Conservation (phyloP, 2,113 vertebrate species). For the Cercopithecus mona region DNA sequence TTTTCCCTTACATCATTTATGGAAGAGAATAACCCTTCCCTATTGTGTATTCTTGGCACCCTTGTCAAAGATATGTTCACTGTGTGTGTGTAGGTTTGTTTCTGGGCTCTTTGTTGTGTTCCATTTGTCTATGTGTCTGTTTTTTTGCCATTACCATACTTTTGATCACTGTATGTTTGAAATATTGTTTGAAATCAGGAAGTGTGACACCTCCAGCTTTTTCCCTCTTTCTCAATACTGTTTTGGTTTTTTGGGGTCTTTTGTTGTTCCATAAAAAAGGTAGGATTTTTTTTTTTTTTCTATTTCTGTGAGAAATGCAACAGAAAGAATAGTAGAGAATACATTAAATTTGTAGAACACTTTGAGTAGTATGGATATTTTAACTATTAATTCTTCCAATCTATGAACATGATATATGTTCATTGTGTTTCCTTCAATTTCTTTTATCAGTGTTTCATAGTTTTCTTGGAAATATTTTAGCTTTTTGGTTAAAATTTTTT, state of each 20-base stretch:
- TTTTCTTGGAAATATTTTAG: too few species aligned
- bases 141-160: background rate
- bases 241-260: background rate
- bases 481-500: too few species aligned
- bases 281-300: background rate
- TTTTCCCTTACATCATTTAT: background rate
- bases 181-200: background rate
- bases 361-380: too few species aligned
- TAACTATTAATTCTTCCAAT: too few species aligned
- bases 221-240: background rate
- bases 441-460: too few species aligned
- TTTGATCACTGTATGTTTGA: background rate
- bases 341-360: too few species aligned
- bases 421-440: too few species aligned
- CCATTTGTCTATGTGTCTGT: background rate
- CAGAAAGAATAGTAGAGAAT: too few species aligned
- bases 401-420: too few species aligned
- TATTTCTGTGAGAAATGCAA: background rate
- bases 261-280: background rate
- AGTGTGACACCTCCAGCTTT: background rate
- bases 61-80: background rate
- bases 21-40: background rate
- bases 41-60: background rate
- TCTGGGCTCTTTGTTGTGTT: background rate
- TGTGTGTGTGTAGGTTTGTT: background rate